Evolutionary conservation across 2,113 vertebrate genomes (phyloP), one percentile per base, ranked within the genome.

Genomic region (Eptesicus fuscus): DNA sequence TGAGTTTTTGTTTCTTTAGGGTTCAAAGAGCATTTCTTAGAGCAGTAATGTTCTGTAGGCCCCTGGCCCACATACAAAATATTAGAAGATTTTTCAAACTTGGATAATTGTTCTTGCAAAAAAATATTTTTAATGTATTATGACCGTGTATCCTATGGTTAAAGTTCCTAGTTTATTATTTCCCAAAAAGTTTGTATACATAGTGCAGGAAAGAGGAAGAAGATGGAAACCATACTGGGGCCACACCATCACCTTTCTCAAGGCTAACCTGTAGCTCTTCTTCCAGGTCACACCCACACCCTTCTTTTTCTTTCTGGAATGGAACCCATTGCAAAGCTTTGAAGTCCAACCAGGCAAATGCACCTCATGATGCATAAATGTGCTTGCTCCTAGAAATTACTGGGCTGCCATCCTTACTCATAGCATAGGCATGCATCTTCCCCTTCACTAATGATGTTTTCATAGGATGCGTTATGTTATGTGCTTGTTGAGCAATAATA

Each of bases 401-500:
- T 25, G 69, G n/a, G 17, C 30, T 92, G 61, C 28, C 20, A 49
- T 16, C 23, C 14, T 71, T 80, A 65, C 23, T 87, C 69, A 87
- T 3, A 11, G 20, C 1, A 6, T 11, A 85, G 10, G 37, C 25
- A 67, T 65, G 49, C 12, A 8, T 85, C 30, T 89, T 85, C 80
- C n/a, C 82, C 56, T 35, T 17, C 47, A 13, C 0, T 53, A n/a
- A 30, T 32, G 22, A 32, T 51, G 30, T 5, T 94, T 93, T 79
- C 51, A 61, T 51, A 30, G 82, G 28, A 79, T 76, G 49, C 44
- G 25, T 69, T 86, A 92, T 30, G 0, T 74, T 77, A 73, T 32
- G 53, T 69, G 37, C 70, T 83, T 30, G 10, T 83, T 89, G 89
- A 70, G 25, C 63, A 95, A 96, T 76, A 92, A 78, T 63, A 90